Conservation (phyloP, 64 coral and sea anemone species). For the Hydrozoanthus tunicans region DNA sequence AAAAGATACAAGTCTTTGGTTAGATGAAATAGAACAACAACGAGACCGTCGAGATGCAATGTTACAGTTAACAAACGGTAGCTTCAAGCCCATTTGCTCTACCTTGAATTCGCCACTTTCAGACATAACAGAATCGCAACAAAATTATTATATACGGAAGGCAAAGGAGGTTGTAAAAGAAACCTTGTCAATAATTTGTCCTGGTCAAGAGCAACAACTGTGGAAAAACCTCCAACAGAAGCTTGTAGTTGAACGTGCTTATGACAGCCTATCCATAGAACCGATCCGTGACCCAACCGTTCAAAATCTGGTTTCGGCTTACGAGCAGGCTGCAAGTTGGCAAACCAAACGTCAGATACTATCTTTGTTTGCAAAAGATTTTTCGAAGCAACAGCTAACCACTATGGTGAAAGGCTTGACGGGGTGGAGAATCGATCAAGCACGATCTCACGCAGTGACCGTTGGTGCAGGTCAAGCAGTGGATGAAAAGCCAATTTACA, state of each 20-base stretch:
- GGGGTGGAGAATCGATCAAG: slow-evolving; percentile 33
- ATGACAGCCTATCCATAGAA: background rate
- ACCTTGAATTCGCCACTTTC: no score
- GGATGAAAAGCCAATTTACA: background rate
- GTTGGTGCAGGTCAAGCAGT: slow-evolving; percentile 23
- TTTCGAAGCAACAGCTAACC: slow-evolving; percentile 38
- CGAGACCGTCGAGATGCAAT: no score
- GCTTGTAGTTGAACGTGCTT: background rate
- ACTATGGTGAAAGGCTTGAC: slow-evolving; percentile 36
- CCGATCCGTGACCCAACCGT: background rate
- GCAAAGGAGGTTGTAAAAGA: slow-evolving; percentile 25
- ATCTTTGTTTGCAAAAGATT: slow-evolving; percentile 51
- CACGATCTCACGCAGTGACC: slow-evolving; percentile 22
- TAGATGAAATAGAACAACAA: no score
- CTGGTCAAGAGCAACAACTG: slow-evolving; percentile 28
- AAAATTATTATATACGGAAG: background rate
- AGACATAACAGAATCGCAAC: no score
- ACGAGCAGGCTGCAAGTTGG: background rate
- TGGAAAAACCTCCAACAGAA: slow-evolving; percentile 5
- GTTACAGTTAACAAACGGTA: no score
- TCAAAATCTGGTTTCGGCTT: background rate
- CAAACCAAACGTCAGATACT: slow-evolving; percentile 55
- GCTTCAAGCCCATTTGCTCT: no score
- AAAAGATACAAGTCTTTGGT: no score
- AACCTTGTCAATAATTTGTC: slow-evolving; percentile 16